A percentile compares a stretch with the other conserved stretches of the same genome.
phyloP scores from a whole-genome alignment of 2,888 invertebrate genomes.

The Hydraecia micacea region DNA sequence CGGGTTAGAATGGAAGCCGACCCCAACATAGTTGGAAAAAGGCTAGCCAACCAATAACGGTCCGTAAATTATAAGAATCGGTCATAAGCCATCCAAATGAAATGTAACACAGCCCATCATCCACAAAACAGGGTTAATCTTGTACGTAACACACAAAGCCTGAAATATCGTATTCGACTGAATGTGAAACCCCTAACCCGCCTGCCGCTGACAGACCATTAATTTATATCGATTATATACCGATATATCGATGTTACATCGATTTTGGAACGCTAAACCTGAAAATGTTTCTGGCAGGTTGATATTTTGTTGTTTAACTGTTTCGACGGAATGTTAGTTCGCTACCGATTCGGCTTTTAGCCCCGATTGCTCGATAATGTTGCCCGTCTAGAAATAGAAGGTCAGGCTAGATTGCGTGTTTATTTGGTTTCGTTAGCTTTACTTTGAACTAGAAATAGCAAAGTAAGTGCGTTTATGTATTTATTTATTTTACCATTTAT shows the following conservation, averaged over 20 bases:
- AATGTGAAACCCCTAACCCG: conserved; percentile 61
- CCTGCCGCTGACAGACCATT: conserved; percentile 73
- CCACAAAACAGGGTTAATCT: conserved; percentile 52
- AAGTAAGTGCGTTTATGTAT: background rate
- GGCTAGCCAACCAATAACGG: background rate
- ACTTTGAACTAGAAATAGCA: conserved; percentile 18
- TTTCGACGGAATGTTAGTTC: conserved; percentile 47
- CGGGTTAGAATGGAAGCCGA: too few species aligned
- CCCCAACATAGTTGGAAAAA: too few species aligned
- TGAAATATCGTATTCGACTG: conserved; percentile 65
- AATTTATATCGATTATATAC: conserved; percentile 72
- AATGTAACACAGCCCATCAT: conserved; percentile 48
- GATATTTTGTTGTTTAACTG: conserved; percentile 69
- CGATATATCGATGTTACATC: conserved; percentile 60
- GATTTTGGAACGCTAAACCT: conserved; percentile 60
- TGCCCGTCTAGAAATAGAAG: conserved; percentile 19
- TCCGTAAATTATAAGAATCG: background rate
- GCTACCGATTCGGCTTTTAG: conserved; percentile 45
- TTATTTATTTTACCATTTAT: too few species aligned
- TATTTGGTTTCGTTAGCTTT: conserved; percentile 24
- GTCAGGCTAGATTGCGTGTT: conserved; percentile 39
- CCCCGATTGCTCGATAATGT: conserved; percentile 38
- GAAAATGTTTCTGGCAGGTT: conserved; percentile 62
- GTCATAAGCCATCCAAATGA: conserved; percentile 14
- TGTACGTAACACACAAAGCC: conserved; percentile 58